phyloP scores from a whole-genome alignment of 1,140 invertebrate species.

The Cephus cinctus region DNA sequence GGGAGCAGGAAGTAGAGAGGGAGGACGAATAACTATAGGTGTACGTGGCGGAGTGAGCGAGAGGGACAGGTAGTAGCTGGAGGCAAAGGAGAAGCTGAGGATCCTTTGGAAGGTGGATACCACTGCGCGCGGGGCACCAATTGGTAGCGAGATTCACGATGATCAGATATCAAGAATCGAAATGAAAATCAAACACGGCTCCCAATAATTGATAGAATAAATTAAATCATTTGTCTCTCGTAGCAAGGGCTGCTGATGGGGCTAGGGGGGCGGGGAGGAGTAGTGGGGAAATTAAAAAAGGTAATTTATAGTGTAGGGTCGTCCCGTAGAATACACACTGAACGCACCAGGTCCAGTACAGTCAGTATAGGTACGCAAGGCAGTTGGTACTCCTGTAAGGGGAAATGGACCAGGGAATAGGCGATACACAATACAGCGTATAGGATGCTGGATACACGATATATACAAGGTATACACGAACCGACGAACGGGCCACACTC shows the following conservation, averaged over 20 bases:
- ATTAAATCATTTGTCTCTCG: conserved; percentile 52
- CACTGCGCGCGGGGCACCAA: no score
- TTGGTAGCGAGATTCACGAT: no score
- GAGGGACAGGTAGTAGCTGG: background rate
- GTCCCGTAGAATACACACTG: no score
- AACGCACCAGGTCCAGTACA: no score
- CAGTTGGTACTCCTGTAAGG: no score
- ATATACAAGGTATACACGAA: conserved; percentile 2
- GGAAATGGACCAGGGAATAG: no score
- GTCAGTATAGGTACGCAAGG: no score
- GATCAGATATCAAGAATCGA: conserved; percentile 32
- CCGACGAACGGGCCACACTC: conserved; percentile 10
- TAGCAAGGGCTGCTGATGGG: no score
- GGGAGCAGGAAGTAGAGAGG: conserved; percentile 2
- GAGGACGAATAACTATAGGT: background rate
- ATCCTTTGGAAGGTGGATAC: no score
- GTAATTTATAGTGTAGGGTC: conserved; percentile 51
- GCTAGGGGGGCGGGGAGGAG: no score
- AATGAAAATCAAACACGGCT: conserved; percentile 38
- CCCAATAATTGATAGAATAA: conserved; percentile 48
- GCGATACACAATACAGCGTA: background rate
- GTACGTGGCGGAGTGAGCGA: conserved; percentile 12
- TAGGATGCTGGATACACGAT: no score
- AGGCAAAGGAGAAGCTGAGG: no score
- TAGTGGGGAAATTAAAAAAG: conserved; percentile 41